These are phyloP conservation scores for Slavum lentiscoides DNA, from an alignment of 2,888 invertebrate species.

Conservation along the genomic window DNA sequence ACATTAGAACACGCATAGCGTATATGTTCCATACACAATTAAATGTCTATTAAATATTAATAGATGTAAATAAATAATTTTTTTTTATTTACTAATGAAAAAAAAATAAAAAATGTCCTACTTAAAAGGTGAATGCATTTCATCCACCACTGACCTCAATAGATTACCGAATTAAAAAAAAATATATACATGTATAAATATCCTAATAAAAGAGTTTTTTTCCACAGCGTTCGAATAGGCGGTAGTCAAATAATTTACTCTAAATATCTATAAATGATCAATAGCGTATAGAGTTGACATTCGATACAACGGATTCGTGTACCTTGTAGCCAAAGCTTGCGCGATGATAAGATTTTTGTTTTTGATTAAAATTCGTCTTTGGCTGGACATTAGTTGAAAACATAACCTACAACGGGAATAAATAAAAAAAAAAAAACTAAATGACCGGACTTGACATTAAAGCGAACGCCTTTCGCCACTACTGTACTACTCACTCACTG, in stretches of 20 bases:
- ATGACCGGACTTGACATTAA: neutral
- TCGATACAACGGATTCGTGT: conserved; percentile 10
- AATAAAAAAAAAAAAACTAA: neutral
- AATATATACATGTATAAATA: neutral
- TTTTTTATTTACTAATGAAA: neutral
- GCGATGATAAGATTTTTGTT: conserved; percentile 22
- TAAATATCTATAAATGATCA: neutral
- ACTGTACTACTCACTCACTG: neutral
- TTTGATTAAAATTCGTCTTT: conserved; percentile 20
- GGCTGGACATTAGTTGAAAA: conserved; percentile 23
- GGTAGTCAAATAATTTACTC: neutral
- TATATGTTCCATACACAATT: too few relatives aligned
- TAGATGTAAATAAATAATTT: neutral
- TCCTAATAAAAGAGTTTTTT: neutral
- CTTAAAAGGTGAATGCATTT: neutral
- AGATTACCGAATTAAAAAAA: neutral
- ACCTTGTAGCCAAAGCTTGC: neutral
- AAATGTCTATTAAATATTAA: too few relatives aligned
- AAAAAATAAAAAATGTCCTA: neutral
- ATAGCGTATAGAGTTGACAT: neutral
- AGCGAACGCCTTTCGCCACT: neutral
- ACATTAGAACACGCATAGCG: too few relatives aligned
- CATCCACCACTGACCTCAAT: conserved; percentile 23
- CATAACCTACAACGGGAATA: conserved; percentile 24
- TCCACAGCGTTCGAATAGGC: neutral